phyloP scores from a whole-genome alignment of 2,888 invertebrate genomes.

The Poecilobothrus nobilitatus region DNA sequence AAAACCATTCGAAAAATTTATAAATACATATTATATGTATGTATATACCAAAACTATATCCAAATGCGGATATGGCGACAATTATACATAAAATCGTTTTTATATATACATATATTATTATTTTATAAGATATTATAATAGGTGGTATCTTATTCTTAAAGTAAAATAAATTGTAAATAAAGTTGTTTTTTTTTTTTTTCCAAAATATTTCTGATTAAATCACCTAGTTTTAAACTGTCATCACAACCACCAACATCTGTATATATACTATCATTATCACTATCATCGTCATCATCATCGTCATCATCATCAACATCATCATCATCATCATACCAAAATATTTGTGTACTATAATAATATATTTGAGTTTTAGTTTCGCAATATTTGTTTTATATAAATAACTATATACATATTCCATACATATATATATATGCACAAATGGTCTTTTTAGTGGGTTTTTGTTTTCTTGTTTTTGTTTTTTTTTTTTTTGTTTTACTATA shows the following conservation, averaged over 20 bases:
- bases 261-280: too few species aligned
- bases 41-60: neutral
- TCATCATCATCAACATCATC: too few species aligned
- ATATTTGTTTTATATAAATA: neutral
- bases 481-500: too few species aligned
- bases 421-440: too few species aligned
- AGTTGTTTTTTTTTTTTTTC: neutral
- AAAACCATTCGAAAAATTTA: neutral
- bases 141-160: neutral
- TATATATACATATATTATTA: too few species aligned
- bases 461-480: neutral
- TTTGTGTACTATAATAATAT: too few species aligned
- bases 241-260: too few species aligned
- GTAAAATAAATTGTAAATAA: neutral
- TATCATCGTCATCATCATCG: too few species aligned
- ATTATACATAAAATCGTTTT: too few species aligned
- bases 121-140: neutral
- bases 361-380: neutral
- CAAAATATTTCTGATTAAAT: neutral
- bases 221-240: neutral
- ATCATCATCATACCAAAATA: neutral
- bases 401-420: too few species aligned
- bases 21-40: neutral
- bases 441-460: neutral
- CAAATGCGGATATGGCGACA: neutral